phyloP scores from a whole-genome alignment of 2,888 invertebrate species.

The Euplexia lucipara region DNA sequence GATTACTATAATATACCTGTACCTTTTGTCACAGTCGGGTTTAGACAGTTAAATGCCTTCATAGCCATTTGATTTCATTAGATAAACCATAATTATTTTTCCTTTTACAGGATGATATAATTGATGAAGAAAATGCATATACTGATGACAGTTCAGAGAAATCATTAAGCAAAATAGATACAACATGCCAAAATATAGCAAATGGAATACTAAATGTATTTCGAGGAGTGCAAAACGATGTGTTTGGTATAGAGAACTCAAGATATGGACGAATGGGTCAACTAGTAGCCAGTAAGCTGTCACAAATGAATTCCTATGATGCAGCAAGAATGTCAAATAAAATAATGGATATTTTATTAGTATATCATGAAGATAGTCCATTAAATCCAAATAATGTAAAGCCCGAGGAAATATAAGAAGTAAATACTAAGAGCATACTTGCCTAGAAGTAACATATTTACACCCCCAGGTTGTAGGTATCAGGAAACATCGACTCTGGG shows the following conservation, averaged over 20 bases:
- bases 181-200: conserved; percentile 76
- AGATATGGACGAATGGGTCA: conserved; percentile 77
- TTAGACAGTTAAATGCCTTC: not conserved
- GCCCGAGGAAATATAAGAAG: conserved; percentile 26
- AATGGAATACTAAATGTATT: conserved; percentile 79
- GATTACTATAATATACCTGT: no score
- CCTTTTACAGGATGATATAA: conserved; percentile 65
- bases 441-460: no score
- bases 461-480: no score
- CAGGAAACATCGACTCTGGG: no score
- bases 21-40: not conserved
- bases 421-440: no score
- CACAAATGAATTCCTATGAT: conserved; percentile 79
- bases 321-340: conserved; percentile 77
- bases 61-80: not conserved
- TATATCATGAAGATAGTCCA: conserved; percentile 82
- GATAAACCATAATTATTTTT: conserved; percentile 5
- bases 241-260: conserved; percentile 76
- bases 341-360: conserved; percentile 80
- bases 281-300: conserved; percentile 76
- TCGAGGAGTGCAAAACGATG: conserved; percentile 80
- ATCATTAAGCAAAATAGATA: conserved; percentile 56
- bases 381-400: conserved; percentile 81
- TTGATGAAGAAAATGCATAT: conserved; percentile 58
- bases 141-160: conserved; percentile 69